Evolutionary conservation across 2,113 vertebrate species (phyloP).

Genomic region (Sinocyclocheilus rhinocerous): DNA sequence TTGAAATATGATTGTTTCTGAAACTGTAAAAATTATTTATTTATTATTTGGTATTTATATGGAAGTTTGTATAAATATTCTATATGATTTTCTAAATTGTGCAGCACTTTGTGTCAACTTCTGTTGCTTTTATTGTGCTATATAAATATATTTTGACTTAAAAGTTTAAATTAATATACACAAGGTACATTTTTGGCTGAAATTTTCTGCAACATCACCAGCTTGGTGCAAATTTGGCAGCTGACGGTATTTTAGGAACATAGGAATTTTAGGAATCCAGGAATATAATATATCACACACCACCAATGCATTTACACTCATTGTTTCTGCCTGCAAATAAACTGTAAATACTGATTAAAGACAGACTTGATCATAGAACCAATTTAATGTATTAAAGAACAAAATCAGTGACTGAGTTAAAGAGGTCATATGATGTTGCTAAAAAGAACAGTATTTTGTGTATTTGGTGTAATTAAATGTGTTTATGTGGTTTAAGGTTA

Average conservation of each 20-base stretch:
- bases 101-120: neutral
- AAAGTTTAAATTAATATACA: neutral
- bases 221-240: neutral
- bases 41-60: neutral
- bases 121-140: neutral
- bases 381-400: neutral
- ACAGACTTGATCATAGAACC: neutral
- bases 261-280: no score
- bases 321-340: neutral
- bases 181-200: neutral
- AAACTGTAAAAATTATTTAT: no score
- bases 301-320: neutral
- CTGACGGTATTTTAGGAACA: slow-evolving; percentile 14
- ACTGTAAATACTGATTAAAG: neutral
- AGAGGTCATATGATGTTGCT: no score
- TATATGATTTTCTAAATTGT: neutral
- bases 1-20: neutral
- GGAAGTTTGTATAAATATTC: neutral
- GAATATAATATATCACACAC: neutral
- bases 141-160: neutral
- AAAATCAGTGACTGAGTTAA: neutral
- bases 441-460: no score
- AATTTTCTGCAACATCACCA: slow-evolving; percentile 7
- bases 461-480: no score
- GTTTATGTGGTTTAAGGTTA: no score